Percentiles rank a stretch among this genome's conserved stretches.
These are phyloP conservation scores for Drosophila dives DNA, from an alignment of 2,888 invertebrate genomes.

Conservation along the genomic window DNA sequence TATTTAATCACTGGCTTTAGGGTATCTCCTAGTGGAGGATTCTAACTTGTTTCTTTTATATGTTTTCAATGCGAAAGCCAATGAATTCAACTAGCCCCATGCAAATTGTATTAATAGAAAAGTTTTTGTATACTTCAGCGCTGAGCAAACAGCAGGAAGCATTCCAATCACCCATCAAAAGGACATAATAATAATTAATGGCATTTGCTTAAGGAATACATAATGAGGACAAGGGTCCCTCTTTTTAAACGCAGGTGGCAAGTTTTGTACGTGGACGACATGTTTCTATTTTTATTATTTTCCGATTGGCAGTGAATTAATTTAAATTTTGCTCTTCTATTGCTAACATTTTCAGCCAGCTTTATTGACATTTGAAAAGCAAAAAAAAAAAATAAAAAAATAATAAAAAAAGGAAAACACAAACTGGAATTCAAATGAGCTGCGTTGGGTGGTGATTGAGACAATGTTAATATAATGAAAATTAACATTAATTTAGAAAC, in stretches of 20 bases:
- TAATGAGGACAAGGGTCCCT: constrained; percentile 71
- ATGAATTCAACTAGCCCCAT: constrained; percentile 38
- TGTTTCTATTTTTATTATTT: constrained; percentile 75
- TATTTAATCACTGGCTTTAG: neutral
- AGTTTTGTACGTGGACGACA: constrained; percentile 18
- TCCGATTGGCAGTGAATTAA: constrained; percentile 72
- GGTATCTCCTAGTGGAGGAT: neutral
- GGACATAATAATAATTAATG: constrained; percentile 85
- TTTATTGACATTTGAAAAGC: constrained; percentile 18
- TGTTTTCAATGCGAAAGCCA: constrained; percentile 2
- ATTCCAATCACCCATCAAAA: constrained; percentile 70
- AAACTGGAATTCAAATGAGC: constrained; percentile 73
- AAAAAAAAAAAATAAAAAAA: constrained; percentile 15
- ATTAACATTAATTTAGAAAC: constrained; percentile 77
- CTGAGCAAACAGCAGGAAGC: constrained; percentile 52
- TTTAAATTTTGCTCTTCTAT: constrained; percentile 61
- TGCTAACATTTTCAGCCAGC: constrained; percentile 59
- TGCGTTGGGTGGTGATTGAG: constrained; percentile 28
- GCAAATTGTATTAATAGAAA: constrained; percentile 56
- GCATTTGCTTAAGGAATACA: constrained; percentile 83
- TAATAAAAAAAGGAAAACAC: neutral
- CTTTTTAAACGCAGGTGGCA: constrained; percentile 22
- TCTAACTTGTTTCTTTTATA: neutral
- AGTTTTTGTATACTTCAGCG: constrained; percentile 39
- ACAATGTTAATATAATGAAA: constrained; percentile 73